These are phyloP conservation scores for Argyresthia albistria DNA, from an alignment of 2,888 invertebrate species.

Conservation along the genomic window DNA sequence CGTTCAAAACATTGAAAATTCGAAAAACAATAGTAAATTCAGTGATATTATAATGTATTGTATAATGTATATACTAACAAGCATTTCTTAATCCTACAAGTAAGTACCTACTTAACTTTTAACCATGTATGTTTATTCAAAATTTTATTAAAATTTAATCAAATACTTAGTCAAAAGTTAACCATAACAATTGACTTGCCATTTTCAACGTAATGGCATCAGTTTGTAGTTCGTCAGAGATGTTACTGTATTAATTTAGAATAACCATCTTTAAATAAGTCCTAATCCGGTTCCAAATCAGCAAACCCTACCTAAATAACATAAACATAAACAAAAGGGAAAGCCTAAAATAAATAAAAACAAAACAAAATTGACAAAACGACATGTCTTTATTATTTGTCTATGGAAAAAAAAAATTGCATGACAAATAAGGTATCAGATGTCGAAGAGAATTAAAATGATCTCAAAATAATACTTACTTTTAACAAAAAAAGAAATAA, in stretches of 20 bases:
- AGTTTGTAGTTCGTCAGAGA: too few species aligned
- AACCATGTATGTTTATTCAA: too few species aligned
- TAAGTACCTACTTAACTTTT: too few species aligned
- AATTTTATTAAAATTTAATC: too few species aligned
- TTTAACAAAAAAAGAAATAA: constrained; percentile 20
- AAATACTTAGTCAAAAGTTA: background rate
- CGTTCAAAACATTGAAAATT: background rate
- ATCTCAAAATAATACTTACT: constrained; percentile 25
- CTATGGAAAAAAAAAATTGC: constrained; percentile 61
- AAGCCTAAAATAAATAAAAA: constrained; percentile 22
- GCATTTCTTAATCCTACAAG: too few species aligned
- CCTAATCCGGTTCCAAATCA: too few species aligned
- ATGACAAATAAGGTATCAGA: constrained; percentile 56
- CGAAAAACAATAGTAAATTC: background rate
- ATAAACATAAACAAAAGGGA: too few species aligned
- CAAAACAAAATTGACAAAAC: constrained; percentile 32
- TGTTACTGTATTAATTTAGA: too few species aligned
- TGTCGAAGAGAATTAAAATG: constrained; percentile 37
- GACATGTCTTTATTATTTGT: constrained; percentile 63
- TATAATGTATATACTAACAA: background rate
- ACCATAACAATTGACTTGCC: background rate
- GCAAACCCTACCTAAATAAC: too few species aligned
- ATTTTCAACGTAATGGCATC: too few species aligned
- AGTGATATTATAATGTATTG: background rate
- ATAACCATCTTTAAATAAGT: too few species aligned